phyloP scores from a whole-genome alignment of 2,113 vertebrate species.

The Heteronetta atricapilla region DNA sequence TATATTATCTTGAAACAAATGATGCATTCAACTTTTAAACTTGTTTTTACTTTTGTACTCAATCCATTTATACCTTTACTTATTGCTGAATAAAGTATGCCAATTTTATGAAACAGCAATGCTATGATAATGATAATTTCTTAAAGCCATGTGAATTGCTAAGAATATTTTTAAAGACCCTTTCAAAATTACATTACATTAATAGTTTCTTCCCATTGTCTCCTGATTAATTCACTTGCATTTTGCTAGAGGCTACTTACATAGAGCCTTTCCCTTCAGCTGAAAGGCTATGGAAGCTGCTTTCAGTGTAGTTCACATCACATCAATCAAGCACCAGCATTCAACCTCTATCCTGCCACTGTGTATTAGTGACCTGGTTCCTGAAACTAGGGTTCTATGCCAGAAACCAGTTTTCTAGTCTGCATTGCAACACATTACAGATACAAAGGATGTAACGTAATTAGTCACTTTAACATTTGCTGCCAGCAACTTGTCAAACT shows the following conservation, averaged over 20 bases:
- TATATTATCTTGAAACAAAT: neutral
- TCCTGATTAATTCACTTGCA: constrained; percentile 7
- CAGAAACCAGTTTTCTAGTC: constrained; percentile 14
- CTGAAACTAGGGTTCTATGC: neutral
- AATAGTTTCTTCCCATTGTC: neutral
- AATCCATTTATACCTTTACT: neutral
- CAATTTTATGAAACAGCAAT: neutral
- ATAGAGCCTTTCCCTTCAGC: neutral
- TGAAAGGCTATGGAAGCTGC: neutral
- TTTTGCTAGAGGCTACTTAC: neutral
- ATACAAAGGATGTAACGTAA: neutral
- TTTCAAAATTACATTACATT: neutral
- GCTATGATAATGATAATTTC: neutral
- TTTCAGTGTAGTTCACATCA: neutral
- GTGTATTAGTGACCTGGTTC: neutral
- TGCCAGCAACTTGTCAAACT: constrained; percentile 21
- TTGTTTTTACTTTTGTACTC: neutral
- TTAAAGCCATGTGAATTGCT: neutral
- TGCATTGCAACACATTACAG: neutral
- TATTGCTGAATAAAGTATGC: neutral
- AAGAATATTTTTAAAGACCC: neutral
- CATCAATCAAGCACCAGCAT: neutral
- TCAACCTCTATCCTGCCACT: neutral
- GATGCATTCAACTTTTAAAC: neutral
- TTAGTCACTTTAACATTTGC: constrained; percentile 36